phyloP scores from a whole-genome alignment of 2,888 invertebrate species.

The Drosophila melanocephala region DNA sequence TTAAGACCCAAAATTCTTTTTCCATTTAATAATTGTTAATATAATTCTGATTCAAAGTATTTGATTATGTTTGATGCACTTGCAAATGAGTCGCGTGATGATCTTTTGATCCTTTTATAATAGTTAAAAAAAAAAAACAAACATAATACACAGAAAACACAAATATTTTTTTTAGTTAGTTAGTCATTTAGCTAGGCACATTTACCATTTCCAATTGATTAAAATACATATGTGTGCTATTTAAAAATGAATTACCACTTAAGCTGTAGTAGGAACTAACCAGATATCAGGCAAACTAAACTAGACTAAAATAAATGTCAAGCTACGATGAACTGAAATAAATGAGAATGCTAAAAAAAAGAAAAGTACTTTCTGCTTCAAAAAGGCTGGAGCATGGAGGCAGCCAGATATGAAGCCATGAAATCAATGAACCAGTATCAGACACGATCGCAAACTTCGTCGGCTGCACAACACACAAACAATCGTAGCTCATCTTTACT shows the following conservation, averaged over 20 bases:
- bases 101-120: conserved; percentile 43
- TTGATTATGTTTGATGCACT: conserved; percentile 32
- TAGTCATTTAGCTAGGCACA: conserved; percentile 60
- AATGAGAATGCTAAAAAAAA: conserved; percentile 36
- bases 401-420: not conserved
- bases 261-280: conserved; percentile 24
- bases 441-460: not conserved
- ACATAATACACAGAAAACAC: conserved; percentile 13
- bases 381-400: not conserved
- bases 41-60: conserved; percentile 35
- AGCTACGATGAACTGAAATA: conserved; percentile 55
- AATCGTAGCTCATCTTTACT: not conserved
- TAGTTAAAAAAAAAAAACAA: conserved; percentile 18
- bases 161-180: conserved; percentile 37
- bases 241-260: conserved; percentile 20
- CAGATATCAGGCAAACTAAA: conserved; percentile 45
- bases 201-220: conserved; percentile 69
- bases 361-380: conserved; percentile 8
- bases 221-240: conserved; percentile 13
- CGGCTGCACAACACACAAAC: not conserved
- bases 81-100: conserved; percentile 32
- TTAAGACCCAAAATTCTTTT: conserved; percentile 12
- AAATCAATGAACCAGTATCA: not conserved
- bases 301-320: conserved; percentile 38
- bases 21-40: conserved; percentile 32